Percentiles rank a stretch among this genome's conserved stretches.
These are phyloP conservation scores for Pachyuromys duprasi DNA, from an alignment of 2,797 vertebrate species.

Conservation along the genomic window DNA sequence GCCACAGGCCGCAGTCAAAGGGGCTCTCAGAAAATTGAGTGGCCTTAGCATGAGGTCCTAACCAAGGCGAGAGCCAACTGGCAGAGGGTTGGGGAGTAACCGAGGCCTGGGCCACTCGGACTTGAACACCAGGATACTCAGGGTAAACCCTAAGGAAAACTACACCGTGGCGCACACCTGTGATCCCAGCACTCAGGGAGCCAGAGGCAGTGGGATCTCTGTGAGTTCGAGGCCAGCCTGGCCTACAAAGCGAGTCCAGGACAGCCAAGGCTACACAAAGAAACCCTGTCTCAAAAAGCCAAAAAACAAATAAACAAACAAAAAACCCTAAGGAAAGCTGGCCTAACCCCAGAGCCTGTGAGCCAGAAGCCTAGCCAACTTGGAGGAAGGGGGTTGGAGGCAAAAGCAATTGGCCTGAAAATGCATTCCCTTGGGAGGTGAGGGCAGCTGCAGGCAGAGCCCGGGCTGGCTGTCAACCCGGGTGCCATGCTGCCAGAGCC, in stretches of 20 bases:
- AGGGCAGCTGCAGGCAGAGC: not conserved
- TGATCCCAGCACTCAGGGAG: too few relatives aligned
- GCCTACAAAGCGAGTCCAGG: too few relatives aligned
- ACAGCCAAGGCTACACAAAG: too few relatives aligned
- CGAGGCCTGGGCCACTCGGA: not conserved
- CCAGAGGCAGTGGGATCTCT: too few relatives aligned
- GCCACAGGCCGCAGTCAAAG: not conserved
- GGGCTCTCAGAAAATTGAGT: not conserved
- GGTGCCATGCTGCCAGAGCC: not conserved
- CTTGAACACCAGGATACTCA: too few relatives aligned
- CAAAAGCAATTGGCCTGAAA: conserved; percentile 12
- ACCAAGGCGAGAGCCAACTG: not conserved
- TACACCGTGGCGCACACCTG: too few relatives aligned
- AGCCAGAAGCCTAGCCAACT: too few relatives aligned
- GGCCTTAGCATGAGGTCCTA: not conserved
- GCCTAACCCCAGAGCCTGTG: not conserved
- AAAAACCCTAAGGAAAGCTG: not conserved
- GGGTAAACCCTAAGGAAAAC: too few relatives aligned
- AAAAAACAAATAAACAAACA: too few relatives aligned
- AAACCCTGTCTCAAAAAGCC: too few relatives aligned
- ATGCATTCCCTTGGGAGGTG: not conserved
- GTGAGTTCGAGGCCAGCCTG: too few relatives aligned
- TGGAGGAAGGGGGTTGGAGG: not conserved
- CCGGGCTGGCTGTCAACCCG: not conserved
- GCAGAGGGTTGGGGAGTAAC: not conserved